Base-by-base conservation (phyloP, 2,888 invertebrate species). In the Polylopha cassiicola region DNA sequence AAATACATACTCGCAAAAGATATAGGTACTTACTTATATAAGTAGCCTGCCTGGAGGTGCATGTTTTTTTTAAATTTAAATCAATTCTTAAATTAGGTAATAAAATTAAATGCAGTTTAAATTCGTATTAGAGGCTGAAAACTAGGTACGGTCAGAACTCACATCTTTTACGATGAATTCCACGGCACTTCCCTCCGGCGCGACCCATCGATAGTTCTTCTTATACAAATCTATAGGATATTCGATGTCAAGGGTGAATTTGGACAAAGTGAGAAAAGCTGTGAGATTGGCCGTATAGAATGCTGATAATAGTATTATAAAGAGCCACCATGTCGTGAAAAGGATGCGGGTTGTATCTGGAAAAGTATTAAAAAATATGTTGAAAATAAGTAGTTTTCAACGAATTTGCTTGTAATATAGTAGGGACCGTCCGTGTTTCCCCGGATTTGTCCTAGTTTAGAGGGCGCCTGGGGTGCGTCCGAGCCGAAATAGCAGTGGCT, bases 251-350 rank as follows among this genome's bases (percentile, higher is more conserved):
- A 95, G 79, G 0, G 94, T 94, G 55, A 95, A 95, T 66, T 92
- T 91, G 3, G 95, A 95, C 9, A 95, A 78, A 0, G 95, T 95
- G 32, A 96, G 86, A 64, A 95, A 95, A 7, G 95, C 95, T 0
- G 95, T 95, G 61, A 96, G 81, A 73, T 95, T 95, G 4, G 95
- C 95, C 2, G 95, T 96, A 73, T 96, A 96, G 73, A 95, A 95
- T 6, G 95, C 93, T 1, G 95, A 95, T 28, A 95, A 78, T 32
- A 95, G 89, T 20, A 94, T 93, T 52, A 95, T 94, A 67, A 95
- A 95, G 44, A 96, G 88, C 95, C 95, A 95, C 95, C 95, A 95
- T 0, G 94, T 94, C 5, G 95, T 94, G 71, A 95, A 95, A 4
- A 95, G 82, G 20, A 95, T 81, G 33, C 95, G 87, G 0, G 94